Percentiles rank a stretch among this genome's conserved stretches.
phyloP scores from a whole-genome alignment of 2,113 vertebrate species.

The Strix aluco region DNA sequence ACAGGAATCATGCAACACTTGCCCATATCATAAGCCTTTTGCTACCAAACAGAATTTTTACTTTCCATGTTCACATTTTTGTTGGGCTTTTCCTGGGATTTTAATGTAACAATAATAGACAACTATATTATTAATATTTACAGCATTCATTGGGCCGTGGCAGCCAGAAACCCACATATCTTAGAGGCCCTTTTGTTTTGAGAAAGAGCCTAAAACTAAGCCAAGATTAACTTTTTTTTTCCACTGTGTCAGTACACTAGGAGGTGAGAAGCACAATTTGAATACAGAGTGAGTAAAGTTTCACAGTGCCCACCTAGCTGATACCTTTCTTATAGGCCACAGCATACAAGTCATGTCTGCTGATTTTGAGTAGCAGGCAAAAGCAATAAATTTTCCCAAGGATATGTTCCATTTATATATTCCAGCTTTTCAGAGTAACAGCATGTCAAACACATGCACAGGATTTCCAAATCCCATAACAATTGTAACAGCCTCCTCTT shows the following conservation, averaged over 20 bases:
- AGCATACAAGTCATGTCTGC: neutral
- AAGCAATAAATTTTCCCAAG: neutral
- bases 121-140: neutral
- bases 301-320: neutral
- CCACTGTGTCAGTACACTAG: neutral
- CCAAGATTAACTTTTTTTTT: neutral
- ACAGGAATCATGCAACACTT: neutral
- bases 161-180: neutral
- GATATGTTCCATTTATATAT: neutral
- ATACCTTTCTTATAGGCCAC: neutral
- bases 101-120: neutral
- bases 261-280: neutral
- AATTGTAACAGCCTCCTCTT: neutral
- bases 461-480: slow-evolving; percentile 16
- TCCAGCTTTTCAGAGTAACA: neutral
- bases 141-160: neutral
- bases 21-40: neutral
- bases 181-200: neutral
- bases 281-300: neutral
- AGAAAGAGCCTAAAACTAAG: neutral
- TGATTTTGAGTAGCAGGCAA: neutral
- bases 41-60: neutral
- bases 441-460: neutral
- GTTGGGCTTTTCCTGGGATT: neutral
- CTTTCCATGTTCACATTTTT: neutral